Conservation (phyloP, 92 coral and sea anemone species). For the Heteractis magnifica region DNA sequence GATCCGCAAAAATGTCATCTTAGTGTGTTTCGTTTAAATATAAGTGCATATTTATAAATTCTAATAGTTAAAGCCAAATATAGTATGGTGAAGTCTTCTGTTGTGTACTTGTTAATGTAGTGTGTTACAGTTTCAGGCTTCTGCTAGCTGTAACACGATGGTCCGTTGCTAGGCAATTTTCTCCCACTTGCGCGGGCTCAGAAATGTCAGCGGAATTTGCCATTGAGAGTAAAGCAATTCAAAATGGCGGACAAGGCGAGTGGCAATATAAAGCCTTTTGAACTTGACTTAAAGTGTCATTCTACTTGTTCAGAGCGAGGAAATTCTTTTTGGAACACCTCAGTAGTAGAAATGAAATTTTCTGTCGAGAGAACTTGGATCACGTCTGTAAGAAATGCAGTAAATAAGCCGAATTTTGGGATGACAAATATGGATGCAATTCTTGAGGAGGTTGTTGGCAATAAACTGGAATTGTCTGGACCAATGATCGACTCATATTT, state of each 20-base stretch:
- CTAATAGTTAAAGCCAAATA: too few species aligned
- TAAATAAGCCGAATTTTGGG: conserved; percentile 51
- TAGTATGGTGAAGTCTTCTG: too few species aligned
- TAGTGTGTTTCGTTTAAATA: too few species aligned
- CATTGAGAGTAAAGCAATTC: neutral
- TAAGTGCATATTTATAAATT: too few species aligned
- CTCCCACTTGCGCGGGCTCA: conserved; percentile 48
- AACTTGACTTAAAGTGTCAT: neutral
- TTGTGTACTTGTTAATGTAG: too few species aligned
- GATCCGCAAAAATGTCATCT: too few species aligned
- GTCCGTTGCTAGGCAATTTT: conserved; percentile 37
- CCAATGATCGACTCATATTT: conserved; percentile 59
- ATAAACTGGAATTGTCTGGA: conserved; percentile 52
- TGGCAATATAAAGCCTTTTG: too few species aligned
- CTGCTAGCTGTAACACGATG: conserved; percentile 9
- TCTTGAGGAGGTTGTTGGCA: conserved; percentile 52
- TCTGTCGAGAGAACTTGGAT: conserved; percentile 48
- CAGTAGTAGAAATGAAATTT: conserved; percentile 51
- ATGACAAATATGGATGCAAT: conserved; percentile 51
- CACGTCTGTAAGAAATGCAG: conserved; percentile 43
- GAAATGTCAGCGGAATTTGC: conserved; percentile 30
- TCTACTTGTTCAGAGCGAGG: conserved; percentile 42
- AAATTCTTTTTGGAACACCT: conserved; percentile 38
- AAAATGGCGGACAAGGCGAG: conserved; percentile 41
- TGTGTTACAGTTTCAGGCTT: too few species aligned